Base-by-base conservation (phyloP, 2,797 vertebrate species). In the Ptychobarbus kaznakovi region DNA sequence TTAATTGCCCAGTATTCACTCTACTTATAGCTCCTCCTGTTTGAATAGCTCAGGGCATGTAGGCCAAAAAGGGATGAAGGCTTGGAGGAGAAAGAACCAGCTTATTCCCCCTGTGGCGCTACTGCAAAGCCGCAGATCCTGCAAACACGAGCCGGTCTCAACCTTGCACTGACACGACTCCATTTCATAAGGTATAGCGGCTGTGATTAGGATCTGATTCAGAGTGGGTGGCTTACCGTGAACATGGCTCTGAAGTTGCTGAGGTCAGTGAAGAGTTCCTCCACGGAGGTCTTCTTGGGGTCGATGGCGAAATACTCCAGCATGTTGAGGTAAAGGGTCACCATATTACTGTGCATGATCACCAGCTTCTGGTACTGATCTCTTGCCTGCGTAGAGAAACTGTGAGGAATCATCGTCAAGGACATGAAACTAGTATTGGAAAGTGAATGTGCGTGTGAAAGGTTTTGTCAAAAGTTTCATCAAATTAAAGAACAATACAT, bases 221-320 rank as follows among this genome's bases (percentile, higher is more conserved):
- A 25, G 28, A 83, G 51, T 42, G 44, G 80, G 13, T 0, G 28
- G 40, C 96, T 89, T 96, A 99, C 98, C 92, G 91, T 90, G 91
- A 99, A 99, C 95, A 97, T 96, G 73, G 94, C 92, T 86, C 96
- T 96, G 94, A 99, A 99, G 95, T 97, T 98, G 94, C 95, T 97
- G 90, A 99, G 92, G 89, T 99, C 97, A 0, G 94, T 97, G 88
- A 99, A 97, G 86, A 99, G 94, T 85, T 99, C 98, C 88, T 99
- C 97, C 86, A 98, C 95, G 0, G 97, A 98, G 16, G 97, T 96
- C 92, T 99, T 99, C 95, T 98, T 99, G 77, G 96, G 88, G 91
- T 99, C 97, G 16, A 98, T 82, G 4, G 96, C 96, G 68, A 96
- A 99, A 93, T 96, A 99, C 38, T 92, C 92, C 94, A 99, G 93